phyloP scores from a whole-genome alignment of 1,140 invertebrate species.

The Hylyphantes graminicola region DNA sequence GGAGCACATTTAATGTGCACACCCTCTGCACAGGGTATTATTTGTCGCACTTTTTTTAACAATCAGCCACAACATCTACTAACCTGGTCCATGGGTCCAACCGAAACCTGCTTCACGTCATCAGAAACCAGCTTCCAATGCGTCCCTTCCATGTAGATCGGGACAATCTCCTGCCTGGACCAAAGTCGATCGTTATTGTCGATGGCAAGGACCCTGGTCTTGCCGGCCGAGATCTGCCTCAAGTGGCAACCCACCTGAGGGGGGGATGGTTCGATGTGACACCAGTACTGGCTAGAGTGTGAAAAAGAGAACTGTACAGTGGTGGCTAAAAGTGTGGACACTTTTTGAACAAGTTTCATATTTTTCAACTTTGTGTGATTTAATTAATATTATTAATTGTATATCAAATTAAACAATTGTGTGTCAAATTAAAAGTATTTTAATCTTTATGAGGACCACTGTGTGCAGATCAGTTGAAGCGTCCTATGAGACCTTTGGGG shows the following conservation, averaged over 20 bases:
- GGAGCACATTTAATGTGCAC: too few species aligned
- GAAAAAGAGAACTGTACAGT: neutral
- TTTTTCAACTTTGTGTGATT: too few species aligned
- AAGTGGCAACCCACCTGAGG: slow-evolving; percentile 75
- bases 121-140: slow-evolving; percentile 65
- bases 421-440: too few species aligned
- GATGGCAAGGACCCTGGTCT: slow-evolving; percentile 78
- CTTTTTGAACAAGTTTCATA: too few species aligned
- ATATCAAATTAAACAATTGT: too few species aligned
- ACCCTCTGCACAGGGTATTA: too few species aligned
- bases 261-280: slow-evolving; percentile 73
- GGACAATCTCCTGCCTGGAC: slow-evolving; percentile 73
- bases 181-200: slow-evolving; percentile 70
- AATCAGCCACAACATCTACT: neutral
- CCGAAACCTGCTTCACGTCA: slow-evolving; percentile 71
- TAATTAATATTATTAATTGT: slow-evolving; percentile 58
- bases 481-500: too few species aligned
- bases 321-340: too few species aligned
- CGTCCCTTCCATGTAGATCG: slow-evolving; percentile 68
- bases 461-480: too few species aligned
- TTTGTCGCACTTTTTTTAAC: neutral
- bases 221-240: slow-evolving; percentile 80
- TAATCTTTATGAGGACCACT: too few species aligned
- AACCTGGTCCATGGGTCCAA: slow-evolving; percentile 72
- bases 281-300: slow-evolving; percentile 74